Base-by-base conservation (phyloP, 2,888 invertebrate genomes). In the Caenorhabditis sinica region DNA sequence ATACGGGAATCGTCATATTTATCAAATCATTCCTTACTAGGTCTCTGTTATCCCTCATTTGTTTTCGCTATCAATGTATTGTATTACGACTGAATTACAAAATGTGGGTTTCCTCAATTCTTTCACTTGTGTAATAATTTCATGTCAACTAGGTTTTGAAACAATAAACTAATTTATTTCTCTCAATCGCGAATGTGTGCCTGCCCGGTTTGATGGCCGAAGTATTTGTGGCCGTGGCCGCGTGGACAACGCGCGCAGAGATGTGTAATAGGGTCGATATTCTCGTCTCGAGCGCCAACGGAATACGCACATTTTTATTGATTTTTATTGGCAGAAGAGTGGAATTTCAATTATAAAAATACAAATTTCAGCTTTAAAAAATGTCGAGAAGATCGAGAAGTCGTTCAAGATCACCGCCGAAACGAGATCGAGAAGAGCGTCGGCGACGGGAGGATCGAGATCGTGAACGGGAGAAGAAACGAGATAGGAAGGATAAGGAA, bases 391-490 rank as follows among this genome's bases (percentile, higher is more conserved):
- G 65, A 45, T 65, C 65, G 1, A 43, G 63, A 43, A 63, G 63
- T 43, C 63, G 65, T 30, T 63, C 45, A 28, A 6, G 65, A 65
- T 49, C 45, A 28, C 65, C 81, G 9, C 66, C 81, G 53, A 81
- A 73, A 63, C 28, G 84, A 61, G 84, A 85, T 40, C 65, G 84
- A 51, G 80, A 84, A 53, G 84, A 84, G 8, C 53, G 83, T 36
- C 36, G 75, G 65, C 33, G 83, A 65, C 58, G 83, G 40, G 83
- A 83, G 6, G 83, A 83, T 56, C 17, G 79, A 69, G 83, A 83
- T 33, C 40, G 71, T 30, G 77, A 84, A 30, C 20, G 20, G 45
- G 68, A 53, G 73, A 71, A 65, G 60, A 28, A 66, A 71, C 63
- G 75, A 56, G 56, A 56, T 15, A 13, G 25, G 28, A 56, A 56